Evolutionary conservation across 2,797 vertebrate species (phyloP), one percentile per base, ranked within the genome.

Genomic region (Serranus cabrilla): DNA sequence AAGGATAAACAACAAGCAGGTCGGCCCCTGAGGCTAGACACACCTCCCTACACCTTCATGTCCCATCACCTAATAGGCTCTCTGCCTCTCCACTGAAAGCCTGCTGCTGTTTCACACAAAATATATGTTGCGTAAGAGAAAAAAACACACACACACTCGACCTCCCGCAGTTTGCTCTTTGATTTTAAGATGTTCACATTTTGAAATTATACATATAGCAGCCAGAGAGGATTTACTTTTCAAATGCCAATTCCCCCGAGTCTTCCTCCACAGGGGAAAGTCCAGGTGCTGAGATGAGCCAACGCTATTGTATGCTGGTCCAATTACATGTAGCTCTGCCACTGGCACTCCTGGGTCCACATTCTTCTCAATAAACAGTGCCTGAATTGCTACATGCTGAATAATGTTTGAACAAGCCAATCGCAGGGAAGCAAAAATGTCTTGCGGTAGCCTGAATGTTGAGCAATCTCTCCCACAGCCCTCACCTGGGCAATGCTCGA

Each of bases 381-480:
- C 37, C 71, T 79, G 74, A 84, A 78, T 84, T 87, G 78, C 73
- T 76, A 31, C 84, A 65, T 71, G 56, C 67, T 86, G 60, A 86
- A 63, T 80, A 78, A 68, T 78, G 56, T 57, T 61, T 14, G 20
- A 54, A 51, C 75, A 63, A 51, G 69, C 71, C 73, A 81, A 58
- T 79, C 71, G 58, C 64, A 75, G 57, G 20, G 7, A 12, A 64
- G 61, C 31, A 50, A 21, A 82, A 78, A 57, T 86, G 54, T 87
- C 27, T 73, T 83, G 75, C 2, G 27, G 81, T 85, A 66, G 39
- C 73, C 46, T 71, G 55, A 27, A 46, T 78, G 62, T 89, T 93
- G 82, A 83, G 84, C 86, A 91, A 88, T 78, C 72, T 66, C 34
- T 74, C 50, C 68, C 62, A 47, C 71, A 81, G 78, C 67, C 74